Percentiles rank a stretch among this genome's conserved stretches.
phyloP scores from a whole-genome alignment of 2,888 invertebrate genomes.

The Microchrysa polita region DNA sequence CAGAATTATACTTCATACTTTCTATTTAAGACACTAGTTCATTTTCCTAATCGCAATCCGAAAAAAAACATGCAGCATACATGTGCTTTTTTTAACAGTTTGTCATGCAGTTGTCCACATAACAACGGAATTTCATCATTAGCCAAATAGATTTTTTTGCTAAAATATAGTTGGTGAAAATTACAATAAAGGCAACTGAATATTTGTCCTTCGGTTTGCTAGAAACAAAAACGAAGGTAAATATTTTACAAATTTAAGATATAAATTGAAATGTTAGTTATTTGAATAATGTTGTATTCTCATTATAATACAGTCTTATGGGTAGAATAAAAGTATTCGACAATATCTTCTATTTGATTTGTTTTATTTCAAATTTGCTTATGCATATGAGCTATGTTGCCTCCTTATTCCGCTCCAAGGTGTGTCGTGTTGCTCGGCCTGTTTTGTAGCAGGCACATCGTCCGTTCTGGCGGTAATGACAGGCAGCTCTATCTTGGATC shows the following conservation, averaged over 20 bases:
- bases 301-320: slow-evolving; percentile 33
- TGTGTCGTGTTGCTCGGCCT: no score
- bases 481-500: no score
- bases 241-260: slow-evolving; percentile 6
- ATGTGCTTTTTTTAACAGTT: no score
- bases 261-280: slow-evolving; percentile 22
- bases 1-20: neutral
- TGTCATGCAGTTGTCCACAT: no score
- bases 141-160: no score
- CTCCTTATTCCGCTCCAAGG: no score
- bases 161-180: neutral
- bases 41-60: no score
- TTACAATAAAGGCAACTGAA: neutral
- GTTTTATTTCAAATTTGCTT: neutral
- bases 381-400: no score
- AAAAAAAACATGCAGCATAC: neutral
- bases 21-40: neutral
- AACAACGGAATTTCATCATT: neutral
- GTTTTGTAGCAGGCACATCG: no score
- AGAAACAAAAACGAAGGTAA: neutral
- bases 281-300: slow-evolving; percentile 34
- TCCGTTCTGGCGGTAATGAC: no score
- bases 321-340: slow-evolving; percentile 37
- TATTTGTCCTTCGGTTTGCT: neutral
- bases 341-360: slow-evolving; percentile 18